Base-by-base conservation (phyloP, 2,113 vertebrate species). In the Trinectes maculatus region DNA sequence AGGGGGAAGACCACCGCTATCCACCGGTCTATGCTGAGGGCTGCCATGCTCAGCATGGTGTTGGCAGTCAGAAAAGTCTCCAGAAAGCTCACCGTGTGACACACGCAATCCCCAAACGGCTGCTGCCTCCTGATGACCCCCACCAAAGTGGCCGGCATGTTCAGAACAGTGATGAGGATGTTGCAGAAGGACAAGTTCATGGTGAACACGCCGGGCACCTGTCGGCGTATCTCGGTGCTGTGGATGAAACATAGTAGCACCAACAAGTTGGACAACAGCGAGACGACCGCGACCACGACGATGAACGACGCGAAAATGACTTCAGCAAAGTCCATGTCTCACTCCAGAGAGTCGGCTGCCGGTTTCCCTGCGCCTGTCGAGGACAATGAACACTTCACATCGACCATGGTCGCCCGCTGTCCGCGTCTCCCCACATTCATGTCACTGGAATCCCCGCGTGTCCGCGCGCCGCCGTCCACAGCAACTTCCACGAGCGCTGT, bases 141-240 rank as follows among this genome's bases (percentile, higher is more conserved):
- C 80, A 93, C 79, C 68, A 94, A 54, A 1, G 93, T 95, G 74
- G 93, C 91, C 54, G 93, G 92, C 94, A 95, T 94, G 91, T 94
- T 94, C 19, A 94, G 72, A 3, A 94, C 84, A 0, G 92, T 93
- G 72, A 93, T 93, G 56, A 95, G 93, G 43, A 94, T 91, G 89
- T 94, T 95, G 93, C 94, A 94, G 66, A 93, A 90, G 10, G 93
- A 95, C 86, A 92, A 78, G 86, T 93, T 96, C 90, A 93, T 93
- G 88, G 90, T 94, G 89, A 93, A 94, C 12, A 94, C 79, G 12
- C 94, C 93, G 39, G 92, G 91, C 18, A 94, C 94, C 85, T 95
- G 94, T 47, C 90, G 90, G 82, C 93, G 92, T 65, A 94, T 95
- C 87, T 95, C 92, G 68, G 89, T 89, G 87, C 95, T 94, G 90